Percentiles rank a stretch among this genome's conserved stretches.
Conservation (phyloP, 2,797 vertebrate genomes). For the Sciurus vulgaris region DNA sequence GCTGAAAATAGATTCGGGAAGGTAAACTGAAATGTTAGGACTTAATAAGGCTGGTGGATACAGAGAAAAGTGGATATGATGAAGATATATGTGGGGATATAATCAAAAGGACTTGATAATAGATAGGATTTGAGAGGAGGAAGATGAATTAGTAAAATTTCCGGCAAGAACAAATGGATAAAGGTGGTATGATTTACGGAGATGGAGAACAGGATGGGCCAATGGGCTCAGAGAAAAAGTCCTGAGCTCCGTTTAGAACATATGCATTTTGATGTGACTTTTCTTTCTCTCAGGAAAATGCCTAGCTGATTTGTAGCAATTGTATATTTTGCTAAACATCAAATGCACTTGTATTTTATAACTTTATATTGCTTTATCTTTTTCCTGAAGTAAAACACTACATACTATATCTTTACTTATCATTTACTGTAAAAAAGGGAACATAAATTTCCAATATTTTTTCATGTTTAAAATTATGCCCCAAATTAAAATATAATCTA, state of each 20-base stretch:
- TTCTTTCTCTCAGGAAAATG: neutral
- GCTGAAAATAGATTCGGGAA: neutral
- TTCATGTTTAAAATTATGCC: constrained; percentile 28
- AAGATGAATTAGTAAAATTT: neutral
- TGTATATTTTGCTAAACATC: neutral
- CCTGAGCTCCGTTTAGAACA: neutral
- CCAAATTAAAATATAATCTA: constrained; percentile 52
- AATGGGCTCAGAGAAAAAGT: neutral
- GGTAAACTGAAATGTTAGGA: neutral
- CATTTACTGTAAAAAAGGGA: neutral
- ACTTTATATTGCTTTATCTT: neutral
- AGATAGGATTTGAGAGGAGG: neutral
- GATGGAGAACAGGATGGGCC: neutral
- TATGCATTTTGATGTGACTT: neutral
- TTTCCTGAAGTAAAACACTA: constrained; percentile 30
- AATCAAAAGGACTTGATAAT: neutral
- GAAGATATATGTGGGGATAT: neutral
- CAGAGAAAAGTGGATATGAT: neutral
- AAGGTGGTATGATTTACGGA: neutral
- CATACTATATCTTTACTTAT: neutral
- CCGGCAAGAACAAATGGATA: neutral
- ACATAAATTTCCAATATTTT: neutral
- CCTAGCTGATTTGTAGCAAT: neutral
- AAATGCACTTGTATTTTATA: constrained; percentile 21
- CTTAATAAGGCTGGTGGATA: neutral